Conservation (phyloP, 2,888 invertebrate species). For the Acleris sparsana region DNA sequence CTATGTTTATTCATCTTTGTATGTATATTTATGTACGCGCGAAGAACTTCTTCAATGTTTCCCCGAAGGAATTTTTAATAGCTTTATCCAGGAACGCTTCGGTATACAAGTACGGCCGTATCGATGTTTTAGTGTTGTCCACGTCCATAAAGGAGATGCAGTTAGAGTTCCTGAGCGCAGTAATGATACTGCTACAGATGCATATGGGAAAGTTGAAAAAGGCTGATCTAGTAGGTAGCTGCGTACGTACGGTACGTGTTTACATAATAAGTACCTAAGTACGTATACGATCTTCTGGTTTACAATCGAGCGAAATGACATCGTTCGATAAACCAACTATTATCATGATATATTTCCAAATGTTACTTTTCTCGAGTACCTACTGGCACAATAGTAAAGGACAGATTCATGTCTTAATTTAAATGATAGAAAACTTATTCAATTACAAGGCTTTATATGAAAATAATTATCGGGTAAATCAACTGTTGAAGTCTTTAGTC, state of each 20-base stretch:
- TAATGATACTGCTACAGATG: constrained; percentile 18
- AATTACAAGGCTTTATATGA: not conserved
- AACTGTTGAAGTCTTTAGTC: not conserved
- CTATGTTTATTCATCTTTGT: not conserved
- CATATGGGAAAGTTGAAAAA: not conserved
- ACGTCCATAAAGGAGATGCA: constrained; percentile 19
- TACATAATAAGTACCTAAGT: not conserved
- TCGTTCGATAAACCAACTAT: too few species aligned
- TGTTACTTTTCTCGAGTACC: too few species aligned
- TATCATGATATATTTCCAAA: too few species aligned
- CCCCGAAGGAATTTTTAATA: constrained; percentile 39
- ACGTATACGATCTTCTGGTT: too few species aligned
- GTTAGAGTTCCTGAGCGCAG: constrained; percentile 19
- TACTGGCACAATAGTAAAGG: too few species aligned
- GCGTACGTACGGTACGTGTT: too few species aligned
- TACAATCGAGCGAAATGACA: too few species aligned
- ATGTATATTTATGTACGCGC: constrained; percentile 29
- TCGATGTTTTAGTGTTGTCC: constrained; percentile 30
- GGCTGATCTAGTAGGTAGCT: not conserved
- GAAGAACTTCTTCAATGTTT: constrained; percentile 18
- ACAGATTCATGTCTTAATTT: not conserved
- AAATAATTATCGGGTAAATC: constrained; percentile 9
- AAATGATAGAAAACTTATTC: not conserved
- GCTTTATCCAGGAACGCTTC: constrained; percentile 39
- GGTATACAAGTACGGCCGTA: constrained; percentile 21